Evolutionary conservation across 2,113 vertebrate species (phyloP).

Genomic region (Sylvietta virens): DNA sequence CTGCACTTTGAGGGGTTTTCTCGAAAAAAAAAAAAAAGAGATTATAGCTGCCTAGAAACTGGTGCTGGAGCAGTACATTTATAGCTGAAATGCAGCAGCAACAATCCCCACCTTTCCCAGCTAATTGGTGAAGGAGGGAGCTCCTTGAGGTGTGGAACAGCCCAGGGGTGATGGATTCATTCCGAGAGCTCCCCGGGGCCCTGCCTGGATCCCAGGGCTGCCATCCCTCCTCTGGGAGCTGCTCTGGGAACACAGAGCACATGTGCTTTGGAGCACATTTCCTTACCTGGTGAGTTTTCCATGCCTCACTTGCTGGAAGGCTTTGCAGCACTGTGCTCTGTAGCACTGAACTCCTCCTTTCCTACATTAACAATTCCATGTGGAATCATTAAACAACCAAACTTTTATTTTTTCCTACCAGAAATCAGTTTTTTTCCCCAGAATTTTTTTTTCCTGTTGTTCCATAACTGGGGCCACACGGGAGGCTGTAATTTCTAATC

Average conservation of each 20-base stretch:
- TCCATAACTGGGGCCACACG: not conserved
- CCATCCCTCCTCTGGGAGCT: not conserved
- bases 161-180: not conserved
- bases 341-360: not conserved
- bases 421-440: not conserved
- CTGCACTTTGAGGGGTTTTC: accelerated
- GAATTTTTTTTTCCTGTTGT: not conserved
- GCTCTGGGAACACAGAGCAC: not conserved
- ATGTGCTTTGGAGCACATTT: not conserved
- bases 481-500: constrained; percentile 7
- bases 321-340: not conserved
- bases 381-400: not conserved
- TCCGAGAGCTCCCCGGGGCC: accelerated
- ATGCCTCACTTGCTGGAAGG: not conserved
- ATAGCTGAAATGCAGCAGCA: not conserved
- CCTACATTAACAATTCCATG: not conserved
- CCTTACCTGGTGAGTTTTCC: not conserved
- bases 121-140: not conserved
- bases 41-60: not conserved
- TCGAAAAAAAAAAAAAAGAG: accelerated
- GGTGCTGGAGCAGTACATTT: not conserved
- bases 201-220: not conserved
- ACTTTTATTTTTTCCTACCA: not conserved
- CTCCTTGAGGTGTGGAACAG: not conserved
- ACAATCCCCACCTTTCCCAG: not conserved